Evolutionary conservation across 2,797 vertebrate genomes (phyloP), one percentile per base, ranked within the genome.

Genomic region (Thripadectes ignobilis): DNA sequence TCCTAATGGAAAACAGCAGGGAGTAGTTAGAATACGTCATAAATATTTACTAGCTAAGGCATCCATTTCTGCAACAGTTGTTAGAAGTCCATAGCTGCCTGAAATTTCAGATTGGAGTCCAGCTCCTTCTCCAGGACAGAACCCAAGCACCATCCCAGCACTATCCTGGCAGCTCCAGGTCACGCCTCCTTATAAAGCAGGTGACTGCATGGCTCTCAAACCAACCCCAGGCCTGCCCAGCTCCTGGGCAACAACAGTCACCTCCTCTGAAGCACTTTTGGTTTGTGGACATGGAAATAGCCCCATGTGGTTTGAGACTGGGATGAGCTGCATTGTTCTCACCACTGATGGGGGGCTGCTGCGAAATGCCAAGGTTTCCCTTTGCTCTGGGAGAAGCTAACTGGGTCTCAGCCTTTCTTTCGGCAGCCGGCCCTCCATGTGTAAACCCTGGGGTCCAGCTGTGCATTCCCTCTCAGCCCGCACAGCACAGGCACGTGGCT

Each of bases 41-140:
- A 95, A 95, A 92, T 91, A 93, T 91, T 96, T 94, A 88, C 51
- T 48, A 82, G 58, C 54, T 79, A 85, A 74, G 85, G 54, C 59
- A 84, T 85, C 66, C 21, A 52, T 88, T 84, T 88, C 26, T 61
- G 41, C 46, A 84, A 29, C 49, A 41, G 67, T 41, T 88, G 29
- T 62, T 88, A 83, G 62, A 95, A 88, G 79, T 58, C 62, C 0
- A 2, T 24, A 59, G 48, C 72, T 78, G 79, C 58, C 38, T 91
- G 46, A 72, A 80, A 55, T 66, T 68, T 86, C 36, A 55, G 66
- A 59, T 7, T 74, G 77, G 66, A 51, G 36, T 67, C 38, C 0
- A 1, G 46, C 27, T 86, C 58, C 66, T 11, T 22, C 30, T 80
- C n/a, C 39, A 66, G 66, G 73, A 62, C 13, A 38, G 48, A 81